phyloP scores from a whole-genome alignment of 1,140 invertebrate species.

The Parasteatoda tepidariorum region DNA sequence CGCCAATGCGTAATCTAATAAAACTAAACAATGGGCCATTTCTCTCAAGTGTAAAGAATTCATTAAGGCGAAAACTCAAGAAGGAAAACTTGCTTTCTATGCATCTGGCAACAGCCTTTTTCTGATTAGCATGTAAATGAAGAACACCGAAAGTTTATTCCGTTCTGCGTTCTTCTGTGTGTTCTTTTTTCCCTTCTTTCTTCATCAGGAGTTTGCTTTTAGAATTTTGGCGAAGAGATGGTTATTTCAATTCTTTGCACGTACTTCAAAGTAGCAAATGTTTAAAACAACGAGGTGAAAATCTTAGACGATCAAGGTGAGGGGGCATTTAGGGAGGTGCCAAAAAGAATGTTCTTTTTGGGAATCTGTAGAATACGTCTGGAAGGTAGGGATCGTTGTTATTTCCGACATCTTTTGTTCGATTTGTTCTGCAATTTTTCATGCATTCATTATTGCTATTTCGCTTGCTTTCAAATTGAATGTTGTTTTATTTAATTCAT shows the following conservation, averaged over 20 bases:
- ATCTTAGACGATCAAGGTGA: constrained; percentile 8
- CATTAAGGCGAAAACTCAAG: not conserved
- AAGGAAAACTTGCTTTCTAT: not conserved
- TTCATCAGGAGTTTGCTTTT: not conserved
- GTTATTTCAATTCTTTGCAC: not conserved
- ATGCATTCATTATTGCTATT: too few species aligned
- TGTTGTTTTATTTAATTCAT: too few species aligned
- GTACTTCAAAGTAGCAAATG: constrained; percentile 10
- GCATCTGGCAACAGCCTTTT: not conserved
- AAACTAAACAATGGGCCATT: constrained; percentile 18
- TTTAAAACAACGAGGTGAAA: constrained; percentile 32
- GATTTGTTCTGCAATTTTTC: too few species aligned
- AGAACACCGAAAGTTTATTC: not conserved
- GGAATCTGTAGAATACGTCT: too few species aligned
- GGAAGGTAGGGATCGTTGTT: too few species aligned
- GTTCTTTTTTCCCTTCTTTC: not conserved
- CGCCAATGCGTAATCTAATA: constrained; percentile 13
- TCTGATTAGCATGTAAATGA: constrained; percentile 28
- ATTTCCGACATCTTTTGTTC: too few species aligned
- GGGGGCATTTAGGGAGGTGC: not conserved
- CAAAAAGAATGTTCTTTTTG: too few species aligned
- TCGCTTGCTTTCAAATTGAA: too few species aligned
- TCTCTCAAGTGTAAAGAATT: constrained; percentile 13
- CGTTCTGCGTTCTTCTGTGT: not conserved
- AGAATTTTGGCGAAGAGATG: not conserved